Conservation (phyloP, 2,888 invertebrate species). For the Acleris cristana region DNA sequence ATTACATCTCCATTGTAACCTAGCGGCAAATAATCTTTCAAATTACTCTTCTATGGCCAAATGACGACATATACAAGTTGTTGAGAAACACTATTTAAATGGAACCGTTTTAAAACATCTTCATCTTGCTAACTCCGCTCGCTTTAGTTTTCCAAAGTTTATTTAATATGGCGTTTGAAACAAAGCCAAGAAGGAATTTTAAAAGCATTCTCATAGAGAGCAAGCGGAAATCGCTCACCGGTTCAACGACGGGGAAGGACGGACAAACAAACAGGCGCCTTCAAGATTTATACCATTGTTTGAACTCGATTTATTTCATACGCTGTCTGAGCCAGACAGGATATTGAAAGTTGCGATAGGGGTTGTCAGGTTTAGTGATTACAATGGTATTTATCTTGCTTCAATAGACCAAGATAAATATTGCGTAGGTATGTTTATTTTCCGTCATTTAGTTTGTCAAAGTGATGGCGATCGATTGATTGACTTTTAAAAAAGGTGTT, state of each 20-base stretch:
- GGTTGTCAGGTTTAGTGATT: background rate
- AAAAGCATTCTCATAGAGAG: slow-evolving; percentile 35
- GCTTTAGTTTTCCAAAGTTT: slow-evolving; percentile 7
- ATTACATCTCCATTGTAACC: too few relatives aligned
- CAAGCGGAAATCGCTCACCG: slow-evolving; percentile 49
- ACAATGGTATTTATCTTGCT: background rate
- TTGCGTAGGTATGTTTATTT: too few relatives aligned
- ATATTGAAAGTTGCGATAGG: slow-evolving; percentile 26
- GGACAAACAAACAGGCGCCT: slow-evolving; percentile 44
- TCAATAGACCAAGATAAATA: too few relatives aligned
- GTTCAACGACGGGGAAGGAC: slow-evolving; percentile 44
- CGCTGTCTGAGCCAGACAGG: slow-evolving; percentile 15
- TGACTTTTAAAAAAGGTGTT: too few relatives aligned
- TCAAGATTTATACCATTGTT: slow-evolving; percentile 49
- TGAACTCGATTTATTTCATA: slow-evolving; percentile 43
- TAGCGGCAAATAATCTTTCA: too few relatives aligned
- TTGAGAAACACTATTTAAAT: too few relatives aligned
- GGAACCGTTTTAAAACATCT: too few relatives aligned
- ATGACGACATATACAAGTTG: too few relatives aligned
- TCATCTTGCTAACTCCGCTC: too few relatives aligned
- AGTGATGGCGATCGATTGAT: too few relatives aligned
- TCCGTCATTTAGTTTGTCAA: too few relatives aligned
- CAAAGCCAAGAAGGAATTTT: slow-evolving; percentile 32
- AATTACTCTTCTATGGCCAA: too few relatives aligned
- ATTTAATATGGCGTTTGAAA: slow-evolving; percentile 33